Conservation (phyloP, 2,113 vertebrate species). For the Cettia cetti region DNA sequence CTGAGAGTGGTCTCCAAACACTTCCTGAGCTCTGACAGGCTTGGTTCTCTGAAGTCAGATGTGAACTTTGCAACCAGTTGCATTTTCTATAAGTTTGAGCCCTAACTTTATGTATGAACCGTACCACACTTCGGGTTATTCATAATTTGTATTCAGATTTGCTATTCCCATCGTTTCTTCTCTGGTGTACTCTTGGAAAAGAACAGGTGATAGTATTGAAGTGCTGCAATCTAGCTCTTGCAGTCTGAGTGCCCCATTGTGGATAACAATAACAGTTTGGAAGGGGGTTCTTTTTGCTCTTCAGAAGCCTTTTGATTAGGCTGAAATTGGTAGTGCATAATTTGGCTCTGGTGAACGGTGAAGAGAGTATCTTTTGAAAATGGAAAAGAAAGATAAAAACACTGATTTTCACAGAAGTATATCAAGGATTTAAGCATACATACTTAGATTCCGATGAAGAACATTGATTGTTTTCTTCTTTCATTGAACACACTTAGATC, state of each 20-base stretch:
- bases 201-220: background rate
- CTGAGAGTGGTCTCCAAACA: background rate
- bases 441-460: background rate
- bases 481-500: background rate
- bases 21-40: background rate
- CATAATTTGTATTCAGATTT: background rate
- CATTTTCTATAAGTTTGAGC: background rate
- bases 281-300: background rate
- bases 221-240: background rate
- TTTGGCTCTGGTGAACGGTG: background rate
- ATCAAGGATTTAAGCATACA: background rate
- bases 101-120: background rate
- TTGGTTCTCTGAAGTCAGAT: background rate
- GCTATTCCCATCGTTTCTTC: background rate
- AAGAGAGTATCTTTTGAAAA: background rate
- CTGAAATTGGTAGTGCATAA: slow-evolving; percentile 8
- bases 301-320: slow-evolving; percentile 32
- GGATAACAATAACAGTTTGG: background rate
- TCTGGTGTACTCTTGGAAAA: background rate
- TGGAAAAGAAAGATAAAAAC: background rate
- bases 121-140: background rate
- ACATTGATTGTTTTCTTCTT: background rate
- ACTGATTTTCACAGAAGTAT: slow-evolving; percentile 31
- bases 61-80: background rate
- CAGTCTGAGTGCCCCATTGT: slow-evolving; percentile 29